Conservation (phyloP, 2,113 vertebrate species). For the Myodes glareolus region DNA sequence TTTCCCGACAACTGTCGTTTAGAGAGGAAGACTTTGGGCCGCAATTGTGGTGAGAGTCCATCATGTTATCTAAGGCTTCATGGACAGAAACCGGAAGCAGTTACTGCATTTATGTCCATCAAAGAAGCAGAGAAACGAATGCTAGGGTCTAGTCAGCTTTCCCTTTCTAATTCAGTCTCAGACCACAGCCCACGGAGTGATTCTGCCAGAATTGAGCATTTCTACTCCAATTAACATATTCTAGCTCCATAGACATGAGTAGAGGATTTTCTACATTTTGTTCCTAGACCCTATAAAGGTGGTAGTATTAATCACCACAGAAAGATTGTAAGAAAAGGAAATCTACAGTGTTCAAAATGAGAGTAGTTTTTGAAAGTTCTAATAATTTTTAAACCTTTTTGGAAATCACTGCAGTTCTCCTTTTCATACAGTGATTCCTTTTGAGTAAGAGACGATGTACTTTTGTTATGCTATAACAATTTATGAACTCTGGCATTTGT, state of each 20-base stretch:
- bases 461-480: not conserved
- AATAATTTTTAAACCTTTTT: not conserved
- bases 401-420: not conserved
- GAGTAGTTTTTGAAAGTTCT: not conserved
- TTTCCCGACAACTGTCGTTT: not conserved
- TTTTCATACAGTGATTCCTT: not conserved
- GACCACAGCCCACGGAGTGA: no score
- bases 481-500: not conserved
- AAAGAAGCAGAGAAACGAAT: not conserved
- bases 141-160: no score
- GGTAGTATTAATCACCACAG: not conserved
- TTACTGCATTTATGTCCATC: no score
- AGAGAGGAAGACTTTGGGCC: not conserved
- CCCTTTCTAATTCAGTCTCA: not conserved
- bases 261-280: not conserved
- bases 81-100: no score
- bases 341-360: constrained; percentile 7
- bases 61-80: not conserved
- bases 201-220: not conserved
- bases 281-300: not conserved
- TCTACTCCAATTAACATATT: not conserved
- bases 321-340: not conserved
- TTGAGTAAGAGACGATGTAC: not conserved
- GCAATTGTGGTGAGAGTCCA: no score
- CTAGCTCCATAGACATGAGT: no score